phyloP scores from a whole-genome alignment of 2,113 vertebrate species.

The Balaenoptera acutorostrata region DNA sequence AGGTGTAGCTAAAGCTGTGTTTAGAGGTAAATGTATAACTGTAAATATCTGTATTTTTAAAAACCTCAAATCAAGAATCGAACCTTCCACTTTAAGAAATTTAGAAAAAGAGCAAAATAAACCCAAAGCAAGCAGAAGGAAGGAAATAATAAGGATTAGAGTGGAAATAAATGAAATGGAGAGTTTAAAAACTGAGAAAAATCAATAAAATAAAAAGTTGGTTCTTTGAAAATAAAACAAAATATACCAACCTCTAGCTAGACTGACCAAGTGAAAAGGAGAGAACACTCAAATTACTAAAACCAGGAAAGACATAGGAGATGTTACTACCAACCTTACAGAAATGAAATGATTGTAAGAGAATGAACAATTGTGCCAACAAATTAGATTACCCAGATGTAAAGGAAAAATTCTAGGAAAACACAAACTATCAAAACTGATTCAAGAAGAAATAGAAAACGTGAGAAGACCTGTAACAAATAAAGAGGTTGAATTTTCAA shows the following conservation, averaged over 20 bases:
- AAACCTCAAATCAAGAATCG: too few relatives aligned
- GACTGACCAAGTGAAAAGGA: not conserved
- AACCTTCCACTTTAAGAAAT: not conserved
- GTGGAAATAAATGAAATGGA: not conserved
- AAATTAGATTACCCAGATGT: not conserved
- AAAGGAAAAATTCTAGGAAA: not conserved
- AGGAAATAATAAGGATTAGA: not conserved
- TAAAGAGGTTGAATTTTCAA: not conserved
- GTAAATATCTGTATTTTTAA: not conserved
- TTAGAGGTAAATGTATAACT: not conserved
- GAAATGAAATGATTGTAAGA: not conserved
- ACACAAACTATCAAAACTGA: not conserved
- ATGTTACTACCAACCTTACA: not conserved
- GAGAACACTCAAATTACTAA: not conserved
- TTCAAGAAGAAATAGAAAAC: not conserved
- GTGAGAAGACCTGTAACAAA: not conserved
- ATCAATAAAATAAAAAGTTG: not conserved
- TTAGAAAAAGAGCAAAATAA: not conserved
- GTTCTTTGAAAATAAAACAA: not conserved
- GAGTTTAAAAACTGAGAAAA: not conserved
- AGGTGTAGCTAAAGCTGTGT: not conserved
- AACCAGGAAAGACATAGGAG: not conserved
- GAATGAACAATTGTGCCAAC: not conserved
- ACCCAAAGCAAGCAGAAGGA: not conserved
- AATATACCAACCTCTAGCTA: not conserved